A percentile compares a stretch with the other conserved stretches of the same genome.
Conservation (phyloP, 2,888 invertebrate genomes). For the Pyrgus malvae region DNA sequence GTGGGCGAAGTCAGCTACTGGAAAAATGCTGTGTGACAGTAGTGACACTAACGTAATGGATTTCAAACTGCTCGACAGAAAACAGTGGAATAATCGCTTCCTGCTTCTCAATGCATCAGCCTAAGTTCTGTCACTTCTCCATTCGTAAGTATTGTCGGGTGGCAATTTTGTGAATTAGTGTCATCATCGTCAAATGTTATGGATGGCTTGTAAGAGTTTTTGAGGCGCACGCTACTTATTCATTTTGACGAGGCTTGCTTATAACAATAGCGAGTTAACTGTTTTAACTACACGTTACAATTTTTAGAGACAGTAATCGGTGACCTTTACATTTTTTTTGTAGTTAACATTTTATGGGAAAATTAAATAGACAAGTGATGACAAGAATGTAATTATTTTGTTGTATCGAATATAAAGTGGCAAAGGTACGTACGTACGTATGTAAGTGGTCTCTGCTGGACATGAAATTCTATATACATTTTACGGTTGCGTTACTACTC, state of each 20-base stretch:
- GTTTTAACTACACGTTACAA: background rate
- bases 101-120: slow-evolving; percentile 45
- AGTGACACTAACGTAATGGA: slow-evolving; percentile 76
- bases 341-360: too few relatives aligned
- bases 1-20: slow-evolving; percentile 73
- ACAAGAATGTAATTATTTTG: too few relatives aligned
- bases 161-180: slow-evolving; percentile 34
- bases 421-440: too few relatives aligned
- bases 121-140: slow-evolving; percentile 35
- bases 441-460: too few relatives aligned
- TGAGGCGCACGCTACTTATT: slow-evolving; percentile 11
- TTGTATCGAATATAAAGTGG: too few relatives aligned
- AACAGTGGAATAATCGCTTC: slow-evolving; percentile 75
- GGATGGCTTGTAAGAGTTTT: slow-evolving; percentile 38
- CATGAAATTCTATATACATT: too few relatives aligned
- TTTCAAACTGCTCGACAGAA: slow-evolving; percentile 73
- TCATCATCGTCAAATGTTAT: slow-evolving; percentile 36
- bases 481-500: too few relatives aligned
- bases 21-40: slow-evolving; percentile 79
- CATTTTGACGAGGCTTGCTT: background rate
- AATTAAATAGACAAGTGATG: too few relatives aligned
- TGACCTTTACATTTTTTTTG: too few relatives aligned
- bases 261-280: background rate
- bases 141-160: slow-evolving; percentile 32
- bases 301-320: too few relatives aligned